Evolutionary conservation across 2,797 vertebrate genomes (phyloP).

Genomic region (Onychomys leucogaster): DNA sequence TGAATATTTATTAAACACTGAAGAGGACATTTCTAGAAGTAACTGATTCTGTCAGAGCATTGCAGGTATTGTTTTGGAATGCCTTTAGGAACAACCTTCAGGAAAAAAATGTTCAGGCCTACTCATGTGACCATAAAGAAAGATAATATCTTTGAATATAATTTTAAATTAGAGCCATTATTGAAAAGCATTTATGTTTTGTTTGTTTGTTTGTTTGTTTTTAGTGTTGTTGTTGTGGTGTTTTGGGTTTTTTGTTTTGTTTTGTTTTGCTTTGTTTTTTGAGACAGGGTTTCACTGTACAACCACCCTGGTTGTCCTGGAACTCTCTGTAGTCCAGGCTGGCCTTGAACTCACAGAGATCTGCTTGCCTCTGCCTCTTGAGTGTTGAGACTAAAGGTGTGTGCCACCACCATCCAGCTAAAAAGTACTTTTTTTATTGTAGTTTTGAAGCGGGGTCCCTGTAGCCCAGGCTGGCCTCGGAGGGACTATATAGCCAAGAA

Average conservation of each 20-base stretch:
- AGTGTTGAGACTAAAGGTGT: not conserved
- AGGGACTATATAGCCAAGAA: not conserved
- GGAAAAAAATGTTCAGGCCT: not conserved
- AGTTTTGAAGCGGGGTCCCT: not conserved
- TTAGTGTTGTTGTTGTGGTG: no score
- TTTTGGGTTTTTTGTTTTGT: not conserved
- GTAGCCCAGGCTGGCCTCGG: not conserved
- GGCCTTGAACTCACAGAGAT: not conserved
- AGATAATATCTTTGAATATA: conserved; percentile 20
- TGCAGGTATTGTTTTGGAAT: not conserved
- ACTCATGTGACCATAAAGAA: not conserved
- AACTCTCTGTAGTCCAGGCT: not conserved
- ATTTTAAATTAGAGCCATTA: conserved; percentile 4
- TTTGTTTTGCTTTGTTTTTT: conserved; percentile 5
- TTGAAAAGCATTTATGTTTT: not conserved
- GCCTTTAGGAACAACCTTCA: no score
- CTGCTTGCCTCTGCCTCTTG: not conserved
- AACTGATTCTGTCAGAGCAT: not conserved
- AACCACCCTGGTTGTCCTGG: not conserved
- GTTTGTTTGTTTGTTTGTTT: not conserved
- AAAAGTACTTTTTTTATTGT: not conserved
- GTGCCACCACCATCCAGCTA: not conserved
- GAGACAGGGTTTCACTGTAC: not conserved
- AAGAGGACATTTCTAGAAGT: not conserved
- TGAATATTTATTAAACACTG: not conserved